These are phyloP conservation scores for Tetropium fuscum DNA, from an alignment of 2,888 invertebrate genomes.

Conservation along the genomic window DNA sequence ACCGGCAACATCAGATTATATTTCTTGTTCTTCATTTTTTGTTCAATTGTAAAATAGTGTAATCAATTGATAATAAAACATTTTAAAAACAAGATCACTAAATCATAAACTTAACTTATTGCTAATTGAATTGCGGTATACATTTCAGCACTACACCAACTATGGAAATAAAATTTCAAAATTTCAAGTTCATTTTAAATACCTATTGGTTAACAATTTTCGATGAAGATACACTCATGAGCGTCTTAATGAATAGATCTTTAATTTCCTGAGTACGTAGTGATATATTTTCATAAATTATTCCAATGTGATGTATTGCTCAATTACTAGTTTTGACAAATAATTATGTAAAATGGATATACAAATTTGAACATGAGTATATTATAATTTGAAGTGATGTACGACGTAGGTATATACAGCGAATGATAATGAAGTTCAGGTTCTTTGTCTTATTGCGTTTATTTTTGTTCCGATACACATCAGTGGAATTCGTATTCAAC, in stretches of 20 bases:
- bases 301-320: slow-evolving; percentile 29
- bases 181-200: too few relatives aligned
- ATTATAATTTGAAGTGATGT: slow-evolving; percentile 39
- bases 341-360: slow-evolving; percentile 38
- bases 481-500: slow-evolving; percentile 31
- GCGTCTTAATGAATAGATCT: slow-evolving; percentile 10
- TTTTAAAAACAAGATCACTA: too few relatives aligned
- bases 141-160: too few relatives aligned
- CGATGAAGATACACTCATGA: too few relatives aligned
- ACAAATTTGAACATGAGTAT: slow-evolving; percentile 23
- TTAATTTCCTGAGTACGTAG: not conserved
- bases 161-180: too few relatives aligned
- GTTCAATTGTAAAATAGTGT: too few relatives aligned
- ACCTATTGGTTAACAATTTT: not conserved
- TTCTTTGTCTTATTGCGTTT: slow-evolving; percentile 38
- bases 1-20: too few relatives aligned
- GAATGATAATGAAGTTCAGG: slow-evolving; percentile 33
- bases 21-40: too few relatives aligned
- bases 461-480: slow-evolving; percentile 38
- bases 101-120: too few relatives aligned
- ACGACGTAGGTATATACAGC: too few relatives aligned
- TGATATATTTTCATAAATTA: slow-evolving; percentile 25
- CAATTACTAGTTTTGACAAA: slow-evolving; percentile 38
- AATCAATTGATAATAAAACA: too few relatives aligned
- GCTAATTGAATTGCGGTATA: too few relatives aligned